Evolutionary conservation across 2,113 vertebrate species (phyloP).

Genomic region (Porphyrio hochstetteri): DNA sequence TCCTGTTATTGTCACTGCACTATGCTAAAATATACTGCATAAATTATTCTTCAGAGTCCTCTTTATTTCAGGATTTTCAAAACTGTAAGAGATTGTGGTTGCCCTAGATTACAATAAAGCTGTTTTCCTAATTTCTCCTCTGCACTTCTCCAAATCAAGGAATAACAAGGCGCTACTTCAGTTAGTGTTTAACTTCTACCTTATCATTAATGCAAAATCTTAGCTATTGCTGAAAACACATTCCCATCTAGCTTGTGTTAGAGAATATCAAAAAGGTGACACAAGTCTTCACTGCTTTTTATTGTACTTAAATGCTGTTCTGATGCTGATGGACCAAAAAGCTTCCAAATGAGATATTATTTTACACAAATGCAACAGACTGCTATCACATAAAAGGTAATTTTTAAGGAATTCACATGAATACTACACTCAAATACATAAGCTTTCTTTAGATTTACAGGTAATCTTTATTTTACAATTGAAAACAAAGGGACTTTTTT

Average conservation of each 20-base stretch:
- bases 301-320: neutral
- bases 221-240: neutral
- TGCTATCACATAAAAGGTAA: neutral
- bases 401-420: neutral
- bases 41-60: neutral
- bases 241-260: neutral
- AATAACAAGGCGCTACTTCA: neutral
- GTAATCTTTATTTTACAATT: neutral
- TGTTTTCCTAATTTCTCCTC: neutral
- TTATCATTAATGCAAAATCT: neutral
- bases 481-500: neutral
- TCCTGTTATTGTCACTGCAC: neutral
- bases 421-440: neutral
- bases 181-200: neutral
- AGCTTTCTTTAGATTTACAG: neutral
- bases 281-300: neutral
- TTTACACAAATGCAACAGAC: neutral
- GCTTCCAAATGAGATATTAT: neutral
- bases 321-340: neutral
- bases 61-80: neutral
- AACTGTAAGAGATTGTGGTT: neutral
- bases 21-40: neutral
- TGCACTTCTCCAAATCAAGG: neutral
- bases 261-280: neutral
- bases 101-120: neutral